A percentile compares a stretch with the other conserved stretches of the same genome.
phyloP scores from a whole-genome alignment of 2,888 invertebrate species.

The Luperina testacea region DNA sequence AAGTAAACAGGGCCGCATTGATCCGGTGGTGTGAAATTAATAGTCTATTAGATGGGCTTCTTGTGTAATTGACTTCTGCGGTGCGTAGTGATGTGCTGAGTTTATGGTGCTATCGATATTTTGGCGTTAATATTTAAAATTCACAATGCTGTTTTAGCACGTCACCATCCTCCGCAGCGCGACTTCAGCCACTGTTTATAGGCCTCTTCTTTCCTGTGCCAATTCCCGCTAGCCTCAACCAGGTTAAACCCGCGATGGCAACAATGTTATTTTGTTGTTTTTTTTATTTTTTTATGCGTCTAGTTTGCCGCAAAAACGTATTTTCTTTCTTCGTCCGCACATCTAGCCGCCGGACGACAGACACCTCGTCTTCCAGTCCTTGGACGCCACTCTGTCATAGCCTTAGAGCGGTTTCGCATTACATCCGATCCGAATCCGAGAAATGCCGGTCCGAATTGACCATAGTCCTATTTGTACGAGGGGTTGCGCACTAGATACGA shows the following conservation, averaged over 20 bases:
- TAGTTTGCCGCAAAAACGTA: too few relatives aligned
- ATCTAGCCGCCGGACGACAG: neutral
- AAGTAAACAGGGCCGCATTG: constrained; percentile 51
- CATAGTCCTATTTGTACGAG: too few relatives aligned
- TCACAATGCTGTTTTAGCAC: neutral
- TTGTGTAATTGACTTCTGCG: constrained; percentile 57
- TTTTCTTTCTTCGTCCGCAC: too few relatives aligned
- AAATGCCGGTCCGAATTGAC: too few relatives aligned
- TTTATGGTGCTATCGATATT: constrained; percentile 2
- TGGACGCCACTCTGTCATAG: neutral
- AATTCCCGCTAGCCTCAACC: neutral
- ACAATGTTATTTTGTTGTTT: too few relatives aligned
- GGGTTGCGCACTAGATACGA: too few relatives aligned
- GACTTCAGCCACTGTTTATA: neutral
- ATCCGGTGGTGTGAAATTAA: constrained; percentile 56
- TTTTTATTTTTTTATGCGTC: too few relatives aligned
- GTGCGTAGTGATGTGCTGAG: constrained; percentile 35
- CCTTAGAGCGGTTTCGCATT: neutral
- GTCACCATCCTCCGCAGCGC: neutral
- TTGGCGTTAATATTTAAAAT: neutral
- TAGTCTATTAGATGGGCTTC: constrained; percentile 53
- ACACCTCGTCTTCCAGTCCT: neutral
- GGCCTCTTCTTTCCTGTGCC: neutral
- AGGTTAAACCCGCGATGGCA: neutral
- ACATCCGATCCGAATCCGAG: too few relatives aligned